Conservation (phyloP, 2,113 vertebrate genomes). For the Neoarius graeffei region DNA sequence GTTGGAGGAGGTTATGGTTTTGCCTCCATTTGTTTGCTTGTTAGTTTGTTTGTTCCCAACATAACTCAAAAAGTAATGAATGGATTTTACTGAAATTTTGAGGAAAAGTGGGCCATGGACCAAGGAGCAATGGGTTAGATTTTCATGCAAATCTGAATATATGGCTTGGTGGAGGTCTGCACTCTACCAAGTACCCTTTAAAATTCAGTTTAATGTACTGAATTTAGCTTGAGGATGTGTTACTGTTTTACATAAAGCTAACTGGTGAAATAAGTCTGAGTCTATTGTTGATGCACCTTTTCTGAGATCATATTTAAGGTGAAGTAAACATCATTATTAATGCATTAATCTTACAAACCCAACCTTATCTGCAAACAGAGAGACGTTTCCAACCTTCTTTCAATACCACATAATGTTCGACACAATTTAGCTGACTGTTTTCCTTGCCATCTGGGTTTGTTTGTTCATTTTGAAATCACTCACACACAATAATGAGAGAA, state of each 20-base stretch:
- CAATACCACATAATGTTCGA: not conserved
- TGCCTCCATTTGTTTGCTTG: too few species aligned
- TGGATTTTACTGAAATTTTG: too few species aligned
- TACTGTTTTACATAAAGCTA: too few species aligned
- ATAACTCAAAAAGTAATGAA: too few species aligned
- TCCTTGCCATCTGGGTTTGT: not conserved
- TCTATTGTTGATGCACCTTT: not conserved
- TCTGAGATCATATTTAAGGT: not conserved
- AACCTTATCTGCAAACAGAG: not conserved
- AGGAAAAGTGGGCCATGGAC: too few species aligned
- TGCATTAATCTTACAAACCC: not conserved
- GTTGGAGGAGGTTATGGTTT: too few species aligned
- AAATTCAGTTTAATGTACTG: not conserved
- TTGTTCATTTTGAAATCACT: slow-evolving; percentile 33
- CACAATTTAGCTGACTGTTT: slow-evolving; percentile 12
- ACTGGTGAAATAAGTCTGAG: not conserved
- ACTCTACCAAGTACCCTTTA: not conserved
- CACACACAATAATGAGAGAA: slow-evolving; percentile 27
- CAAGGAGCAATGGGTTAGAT: too few species aligned
- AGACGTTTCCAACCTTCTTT: slow-evolving; percentile 6
- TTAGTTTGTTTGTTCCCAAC: too few species aligned
- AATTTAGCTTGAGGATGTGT: not conserved
- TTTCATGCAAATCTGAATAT: too few species aligned
- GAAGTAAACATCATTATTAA: slow-evolving; percentile 12
- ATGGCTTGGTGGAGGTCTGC: too few species aligned